Conservation (phyloP, 64 coral and sea anemone species). For the Pocillopora damicornis region DNA sequence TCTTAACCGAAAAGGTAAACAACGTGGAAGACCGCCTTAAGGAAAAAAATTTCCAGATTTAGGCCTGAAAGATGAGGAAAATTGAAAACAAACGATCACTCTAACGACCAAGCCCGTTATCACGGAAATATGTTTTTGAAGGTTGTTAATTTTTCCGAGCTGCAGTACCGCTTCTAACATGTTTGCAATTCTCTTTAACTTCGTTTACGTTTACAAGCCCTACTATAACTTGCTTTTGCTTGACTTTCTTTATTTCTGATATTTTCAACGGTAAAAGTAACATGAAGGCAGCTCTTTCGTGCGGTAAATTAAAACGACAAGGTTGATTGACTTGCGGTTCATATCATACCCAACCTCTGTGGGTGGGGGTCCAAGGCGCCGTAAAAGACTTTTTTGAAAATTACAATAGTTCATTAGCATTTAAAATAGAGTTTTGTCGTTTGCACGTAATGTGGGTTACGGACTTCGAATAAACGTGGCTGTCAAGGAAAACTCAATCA, state of each 20-base stretch:
- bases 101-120: background rate
- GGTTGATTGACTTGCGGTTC: slow-evolving; percentile 3
- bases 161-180: background rate
- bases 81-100: background rate
- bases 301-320: slow-evolving; percentile 33
- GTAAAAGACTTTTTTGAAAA: background rate
- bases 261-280: background rate
- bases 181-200: background rate
- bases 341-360: background rate
- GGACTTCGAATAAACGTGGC: background rate
- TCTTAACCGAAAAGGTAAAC: too few relatives aligned
- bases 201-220: background rate
- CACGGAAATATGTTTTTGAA: background rate
- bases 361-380: background rate
- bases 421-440: background rate
- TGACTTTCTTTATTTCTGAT: background rate
- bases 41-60: background rate
- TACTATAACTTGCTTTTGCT: background rate
- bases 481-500: too few relatives aligned
- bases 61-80: background rate
- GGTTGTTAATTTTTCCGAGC: background rate
- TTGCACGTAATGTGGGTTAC: background rate
- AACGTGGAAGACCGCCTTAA: background rate
- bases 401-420: background rate
- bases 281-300: slow-evolving; percentile 8